phyloP scores from a whole-genome alignment of 2,797 vertebrate genomes.

The Ctenopoma multispine region DNA sequence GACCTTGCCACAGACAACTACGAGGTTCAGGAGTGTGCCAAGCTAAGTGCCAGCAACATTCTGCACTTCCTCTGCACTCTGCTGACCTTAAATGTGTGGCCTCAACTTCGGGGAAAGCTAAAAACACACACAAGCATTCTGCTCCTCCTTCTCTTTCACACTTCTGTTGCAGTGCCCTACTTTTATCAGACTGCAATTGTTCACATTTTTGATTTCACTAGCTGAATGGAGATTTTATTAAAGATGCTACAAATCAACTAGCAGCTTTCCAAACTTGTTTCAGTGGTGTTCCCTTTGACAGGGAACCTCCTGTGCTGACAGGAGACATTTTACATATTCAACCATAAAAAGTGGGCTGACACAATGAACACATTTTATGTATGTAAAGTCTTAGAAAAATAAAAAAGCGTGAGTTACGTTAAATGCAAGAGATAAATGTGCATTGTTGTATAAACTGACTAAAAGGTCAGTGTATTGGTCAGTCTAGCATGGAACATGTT shows the following conservation, averaged over 20 bases:
- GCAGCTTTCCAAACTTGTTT: conserved; percentile 4
- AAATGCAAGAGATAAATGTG: conserved; percentile 15
- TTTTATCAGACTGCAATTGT: conserved; percentile 28
- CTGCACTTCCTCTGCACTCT: conserved; percentile 74
- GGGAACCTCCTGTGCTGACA: not conserved
- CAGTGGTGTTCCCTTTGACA: not conserved
- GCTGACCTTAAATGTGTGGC: conserved; percentile 82
- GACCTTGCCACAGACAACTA: conserved; percentile 78
- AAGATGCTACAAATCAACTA: not conserved
- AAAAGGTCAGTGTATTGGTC: conserved; percentile 31
- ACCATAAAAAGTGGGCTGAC: conserved; percentile 18
- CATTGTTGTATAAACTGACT: conserved; percentile 18
- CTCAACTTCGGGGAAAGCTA: conserved; percentile 67
- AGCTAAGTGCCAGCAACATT: conserved; percentile 77
- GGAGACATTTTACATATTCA: conserved; percentile 7
- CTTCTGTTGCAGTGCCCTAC: conserved; percentile 35
- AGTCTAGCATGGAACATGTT: not conserved
- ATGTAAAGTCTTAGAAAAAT: too few species aligned
- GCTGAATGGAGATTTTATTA: not conserved
- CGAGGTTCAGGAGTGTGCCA: conserved; percentile 69
- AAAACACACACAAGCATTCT: conserved; percentile 55
- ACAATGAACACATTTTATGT: too few species aligned
- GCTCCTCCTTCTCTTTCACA: conserved; percentile 45
- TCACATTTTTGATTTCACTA: not conserved
- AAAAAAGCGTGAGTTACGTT: too few species aligned